Conservation (phyloP, 2,888 invertebrate genomes). For the Acanthosoma haemorrhoidale region DNA sequence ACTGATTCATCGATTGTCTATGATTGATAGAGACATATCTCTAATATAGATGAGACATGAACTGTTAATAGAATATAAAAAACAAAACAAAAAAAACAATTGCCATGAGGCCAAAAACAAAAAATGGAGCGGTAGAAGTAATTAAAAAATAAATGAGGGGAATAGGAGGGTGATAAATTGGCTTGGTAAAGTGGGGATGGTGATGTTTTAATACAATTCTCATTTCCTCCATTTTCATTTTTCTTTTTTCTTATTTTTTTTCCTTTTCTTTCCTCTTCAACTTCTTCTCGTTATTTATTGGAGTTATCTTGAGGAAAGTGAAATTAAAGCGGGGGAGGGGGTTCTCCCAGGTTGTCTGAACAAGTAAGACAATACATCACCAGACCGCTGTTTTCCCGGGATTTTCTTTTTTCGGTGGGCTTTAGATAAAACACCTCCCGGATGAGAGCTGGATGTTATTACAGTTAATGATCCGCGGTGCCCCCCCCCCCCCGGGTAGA, state of each 20-base stretch:
- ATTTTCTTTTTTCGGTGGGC: background rate
- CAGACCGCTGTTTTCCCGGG: background rate
- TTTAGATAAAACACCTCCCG: background rate
- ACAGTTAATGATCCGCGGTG: conserved; percentile 1
- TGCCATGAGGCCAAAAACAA: background rate
- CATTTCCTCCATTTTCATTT: background rate
- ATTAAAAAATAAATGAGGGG: conserved; percentile 19
- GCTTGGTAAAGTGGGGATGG: background rate
- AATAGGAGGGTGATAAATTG: conserved; percentile 17
- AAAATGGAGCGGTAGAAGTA: background rate
- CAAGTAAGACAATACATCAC: conserved; percentile 28
- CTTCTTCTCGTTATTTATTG: conserved; percentile 21
- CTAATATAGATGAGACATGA: background rate
- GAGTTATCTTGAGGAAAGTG: conserved; percentile 23
- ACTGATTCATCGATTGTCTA: too few relatives aligned
- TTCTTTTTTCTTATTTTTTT: too few relatives aligned
- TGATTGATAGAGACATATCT: too few relatives aligned
- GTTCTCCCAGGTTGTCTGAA: conserved; percentile 14
- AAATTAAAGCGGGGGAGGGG: conserved; percentile 7
- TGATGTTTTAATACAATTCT: conserved; percentile 22
- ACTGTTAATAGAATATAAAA: background rate
- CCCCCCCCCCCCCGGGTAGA: too few relatives aligned
- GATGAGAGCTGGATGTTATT: conserved; percentile 5
- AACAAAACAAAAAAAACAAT: too few relatives aligned
- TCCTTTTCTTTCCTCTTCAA: background rate